These are phyloP conservation scores for Cephus cinctus DNA, from an alignment of 1,140 invertebrate species.

Conservation along the genomic window DNA sequence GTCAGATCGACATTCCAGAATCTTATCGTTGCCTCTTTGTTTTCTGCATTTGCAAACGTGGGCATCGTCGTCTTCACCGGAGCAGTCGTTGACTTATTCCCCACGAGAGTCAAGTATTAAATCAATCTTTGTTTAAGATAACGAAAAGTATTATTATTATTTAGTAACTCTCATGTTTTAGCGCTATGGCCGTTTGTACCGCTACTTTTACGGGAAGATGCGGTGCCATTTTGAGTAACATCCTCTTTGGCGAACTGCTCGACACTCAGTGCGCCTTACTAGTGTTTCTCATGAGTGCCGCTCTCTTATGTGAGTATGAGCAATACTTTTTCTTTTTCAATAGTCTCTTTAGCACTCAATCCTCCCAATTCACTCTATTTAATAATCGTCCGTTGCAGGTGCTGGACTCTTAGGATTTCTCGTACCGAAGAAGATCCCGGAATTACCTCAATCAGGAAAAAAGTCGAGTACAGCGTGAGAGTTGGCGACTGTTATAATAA, in stretches of 20 bases:
- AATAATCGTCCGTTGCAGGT: too few species aligned
- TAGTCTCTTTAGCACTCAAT: too few species aligned
- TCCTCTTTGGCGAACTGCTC: constrained; percentile 51
- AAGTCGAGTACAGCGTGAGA: too few species aligned
- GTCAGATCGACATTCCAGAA: constrained; percentile 44
- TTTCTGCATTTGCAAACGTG: constrained; percentile 55
- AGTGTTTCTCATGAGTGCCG: constrained; percentile 43
- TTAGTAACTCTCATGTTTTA: constrained; percentile 17
- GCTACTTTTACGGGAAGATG: constrained; percentile 47
- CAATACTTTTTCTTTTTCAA: too few species aligned
- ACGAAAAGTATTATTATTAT: too few species aligned
- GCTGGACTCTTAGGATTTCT: too few species aligned
- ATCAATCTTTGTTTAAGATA: too few species aligned
- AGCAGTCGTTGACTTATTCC: constrained; percentile 53
- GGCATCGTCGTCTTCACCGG: constrained; percentile 55
- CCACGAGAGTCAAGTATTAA: constrained; percentile 39
- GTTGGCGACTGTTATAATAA: too few species aligned
- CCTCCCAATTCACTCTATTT: too few species aligned
- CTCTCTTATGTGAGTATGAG: constrained; percentile 35
- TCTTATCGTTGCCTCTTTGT: constrained; percentile 50
- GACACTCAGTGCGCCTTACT: constrained; percentile 48
- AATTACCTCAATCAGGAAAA: too few species aligned
- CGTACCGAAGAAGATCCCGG: too few species aligned
- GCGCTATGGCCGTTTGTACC: constrained; percentile 49
- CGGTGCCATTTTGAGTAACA: constrained; percentile 52